Evolutionary conservation across 2,113 vertebrate genomes (phyloP), one percentile per base, ranked within the genome.

Genomic region (Synodontis membranacea): DNA sequence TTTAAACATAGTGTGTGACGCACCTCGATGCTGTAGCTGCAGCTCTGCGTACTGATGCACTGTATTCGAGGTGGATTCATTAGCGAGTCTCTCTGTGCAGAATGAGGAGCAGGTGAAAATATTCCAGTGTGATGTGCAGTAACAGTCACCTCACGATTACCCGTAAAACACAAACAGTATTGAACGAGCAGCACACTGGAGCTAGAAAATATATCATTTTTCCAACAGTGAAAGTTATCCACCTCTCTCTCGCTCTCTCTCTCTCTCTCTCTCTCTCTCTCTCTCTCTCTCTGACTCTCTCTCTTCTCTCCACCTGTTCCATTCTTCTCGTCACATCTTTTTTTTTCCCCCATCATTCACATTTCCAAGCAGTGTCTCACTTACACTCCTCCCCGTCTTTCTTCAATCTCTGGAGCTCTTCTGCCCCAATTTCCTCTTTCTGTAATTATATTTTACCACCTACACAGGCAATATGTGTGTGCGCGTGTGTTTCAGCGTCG

Each of bases 281-380:
- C 72, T 75, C 25, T 14, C 39, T 31, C 74, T 48, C 42, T 48
- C 28, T 48, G 25, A 46, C 25, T 75, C 72, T 15, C 28, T 42
- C 37, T 42, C 68, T 72, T n/a, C 12, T 17, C 11, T 23, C 9
- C 75, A 52, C 17, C 74, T 28, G 23, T 46, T 46, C 4, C 14
- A 34, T 23, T 64, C 56, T 79, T 14, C 4, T 72, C 44, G 1
- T 66, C 76, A 39, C 76, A 6, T 52, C 46, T 78, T 62, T 74
- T 74, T 46, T 31, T 80, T 79, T n/a, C 46, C 8, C 17, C 86
- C 89, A 80, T 85, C 86, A 84, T 88, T 88, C 88, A 86, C 88
- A 86, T 82, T 90, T 85, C 81, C 84, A 83, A 86, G 86, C 84
- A 88, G 50, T 19, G 68, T 88, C 31, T 85, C 76, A 52, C 50